These are phyloP conservation scores for Patiria miniata DNA, from an alignment of 35 echinoderm and acorn worm genomes.

Conservation along the genomic window DNA sequence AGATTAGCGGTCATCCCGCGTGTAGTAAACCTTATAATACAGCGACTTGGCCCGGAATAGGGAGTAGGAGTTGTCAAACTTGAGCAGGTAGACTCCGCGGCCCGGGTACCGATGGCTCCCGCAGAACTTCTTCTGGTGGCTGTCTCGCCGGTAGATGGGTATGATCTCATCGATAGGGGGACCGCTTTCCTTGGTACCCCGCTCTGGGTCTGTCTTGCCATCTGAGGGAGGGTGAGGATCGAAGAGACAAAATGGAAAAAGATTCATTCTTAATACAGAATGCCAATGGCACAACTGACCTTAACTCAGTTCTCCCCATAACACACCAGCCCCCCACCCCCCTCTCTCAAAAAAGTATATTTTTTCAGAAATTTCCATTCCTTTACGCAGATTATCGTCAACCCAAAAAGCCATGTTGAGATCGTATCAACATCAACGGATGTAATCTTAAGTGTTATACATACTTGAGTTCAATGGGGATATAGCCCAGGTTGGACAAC, in stretches of 20 bases:
- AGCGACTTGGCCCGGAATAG: conserved; percentile 93
- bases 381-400: too few species aligned
- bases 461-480: too few species aligned
- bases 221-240: background rate
- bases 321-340: too few species aligned
- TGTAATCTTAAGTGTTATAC: too few species aligned
- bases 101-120: conserved; percentile 97
- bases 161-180: conserved; percentile 96
- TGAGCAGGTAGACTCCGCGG: conserved; percentile 86
- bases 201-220: conserved; percentile 65
- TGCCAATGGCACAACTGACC: too few species aligned
- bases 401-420: too few species aligned
- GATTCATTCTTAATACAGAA: too few species aligned
- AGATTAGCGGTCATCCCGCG: conserved; percentile 63
- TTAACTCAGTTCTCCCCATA: too few species aligned
- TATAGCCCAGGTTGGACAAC: too few species aligned
- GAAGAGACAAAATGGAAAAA: background rate
- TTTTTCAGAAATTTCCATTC: too few species aligned
- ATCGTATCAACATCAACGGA: too few species aligned
- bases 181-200: conserved; percentile 77
- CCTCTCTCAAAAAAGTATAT: too few species aligned
- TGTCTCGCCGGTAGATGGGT: conserved; percentile 90
- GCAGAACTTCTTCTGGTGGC: conserved; percentile 84
- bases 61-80: conserved; percentile 99
- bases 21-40: conserved; percentile 97